Conservation (phyloP, 2,888 invertebrate species). For the Pharmacophagus antenor region DNA sequence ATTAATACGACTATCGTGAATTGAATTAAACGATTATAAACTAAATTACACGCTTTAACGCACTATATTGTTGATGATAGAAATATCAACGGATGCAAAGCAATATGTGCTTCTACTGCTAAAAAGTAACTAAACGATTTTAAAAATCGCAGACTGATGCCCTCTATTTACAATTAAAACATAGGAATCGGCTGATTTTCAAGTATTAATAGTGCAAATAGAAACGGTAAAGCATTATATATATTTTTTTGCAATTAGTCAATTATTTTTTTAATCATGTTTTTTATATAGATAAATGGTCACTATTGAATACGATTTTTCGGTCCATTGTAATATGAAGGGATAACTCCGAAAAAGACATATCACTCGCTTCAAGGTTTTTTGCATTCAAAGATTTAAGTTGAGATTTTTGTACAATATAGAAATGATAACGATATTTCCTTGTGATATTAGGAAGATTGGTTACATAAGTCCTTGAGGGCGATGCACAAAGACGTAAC, state of each 20-base stretch:
- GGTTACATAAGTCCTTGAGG: constrained; percentile 41
- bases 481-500: constrained; percentile 62
- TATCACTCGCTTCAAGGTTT: constrained; percentile 61
- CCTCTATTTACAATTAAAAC: constrained; percentile 38
- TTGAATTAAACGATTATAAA: constrained; percentile 4
- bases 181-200: constrained; percentile 29
- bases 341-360: constrained; percentile 49
- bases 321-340: constrained; percentile 21
- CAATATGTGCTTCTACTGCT: constrained; percentile 20
- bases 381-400: constrained; percentile 44
- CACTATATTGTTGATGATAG: constrained; percentile 15
- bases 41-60: constrained; percentile 6
- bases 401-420: constrained; percentile 49
- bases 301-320: constrained; percentile 20
- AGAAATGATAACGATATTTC: constrained; percentile 62
- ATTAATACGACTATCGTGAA: constrained; percentile 12
- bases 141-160: constrained; percentile 39
- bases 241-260: constrained; percentile 27
- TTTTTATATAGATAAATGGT: constrained; percentile 6
- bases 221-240: constrained; percentile 21
- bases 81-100: constrained; percentile 10
- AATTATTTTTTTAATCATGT: constrained; percentile 30
- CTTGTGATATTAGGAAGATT: constrained; percentile 74
- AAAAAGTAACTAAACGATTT: constrained; percentile 27
- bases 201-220: constrained; percentile 31